Conservation (phyloP, 1,140 invertebrate genomes). For the Stegodyphus mimosarum region DNA sequence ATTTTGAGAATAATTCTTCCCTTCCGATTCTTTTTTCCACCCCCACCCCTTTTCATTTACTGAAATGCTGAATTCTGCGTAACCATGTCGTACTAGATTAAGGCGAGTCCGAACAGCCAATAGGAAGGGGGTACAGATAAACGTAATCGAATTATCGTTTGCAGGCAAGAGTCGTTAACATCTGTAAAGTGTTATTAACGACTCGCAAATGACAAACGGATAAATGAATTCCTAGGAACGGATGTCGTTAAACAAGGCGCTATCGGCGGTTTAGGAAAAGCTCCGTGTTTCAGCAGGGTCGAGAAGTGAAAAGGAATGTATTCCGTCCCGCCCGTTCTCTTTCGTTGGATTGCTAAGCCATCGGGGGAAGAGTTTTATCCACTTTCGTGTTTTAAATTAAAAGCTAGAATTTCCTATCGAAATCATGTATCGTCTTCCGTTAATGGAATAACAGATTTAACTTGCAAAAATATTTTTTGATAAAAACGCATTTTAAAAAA, state of each 20-base stretch:
- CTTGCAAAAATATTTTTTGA: no score
- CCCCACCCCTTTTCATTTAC: neutral
- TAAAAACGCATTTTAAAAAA: no score
- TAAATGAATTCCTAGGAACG: conserved; percentile 24
- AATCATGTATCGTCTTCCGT: no score
- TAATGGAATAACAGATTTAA: no score
- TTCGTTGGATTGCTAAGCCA: no score
- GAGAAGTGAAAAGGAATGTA: no score
- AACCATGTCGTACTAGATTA: conserved; percentile 16
- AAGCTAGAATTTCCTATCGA: no score
- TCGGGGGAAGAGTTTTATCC: no score
- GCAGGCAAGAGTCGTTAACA: conserved; percentile 45
- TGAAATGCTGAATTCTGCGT: neutral
- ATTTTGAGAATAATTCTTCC: conserved; percentile 6
- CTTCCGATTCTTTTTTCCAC: no score
- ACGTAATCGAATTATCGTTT: conserved; percentile 42
- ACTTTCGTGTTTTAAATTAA: no score
- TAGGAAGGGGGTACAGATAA: conserved; percentile 7
- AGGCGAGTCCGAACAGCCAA: conserved; percentile 2
- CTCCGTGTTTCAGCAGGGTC: neutral
- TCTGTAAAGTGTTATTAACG: conserved; percentile 55
- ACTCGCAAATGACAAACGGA: conserved; percentile 29
- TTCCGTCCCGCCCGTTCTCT: no score
- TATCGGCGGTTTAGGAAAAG: conserved; percentile 15
- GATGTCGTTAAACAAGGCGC: conserved; percentile 32